These are phyloP conservation scores for Lypha dubia DNA, from an alignment of 2,888 invertebrate species.

Conservation along the genomic window DNA sequence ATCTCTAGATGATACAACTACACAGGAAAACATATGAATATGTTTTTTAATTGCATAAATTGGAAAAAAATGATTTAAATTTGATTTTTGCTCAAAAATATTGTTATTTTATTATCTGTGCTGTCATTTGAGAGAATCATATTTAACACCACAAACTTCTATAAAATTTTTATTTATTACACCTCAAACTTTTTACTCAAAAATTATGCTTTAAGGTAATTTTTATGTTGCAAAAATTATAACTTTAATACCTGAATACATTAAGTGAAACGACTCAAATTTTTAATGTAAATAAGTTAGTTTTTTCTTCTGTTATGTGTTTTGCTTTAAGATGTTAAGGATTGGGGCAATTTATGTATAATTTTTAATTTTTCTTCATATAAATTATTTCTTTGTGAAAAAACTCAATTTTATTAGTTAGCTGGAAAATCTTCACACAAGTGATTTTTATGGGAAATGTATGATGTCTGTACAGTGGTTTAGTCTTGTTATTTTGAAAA, in stretches of 20 bases:
- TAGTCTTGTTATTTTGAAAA: too few species aligned
- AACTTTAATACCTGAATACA: neutral
- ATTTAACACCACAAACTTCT: neutral
- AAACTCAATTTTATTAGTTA: too few species aligned
- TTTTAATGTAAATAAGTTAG: neutral
- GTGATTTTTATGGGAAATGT: too few species aligned
- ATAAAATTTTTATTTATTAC: neutral
- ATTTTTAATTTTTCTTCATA: neutral
- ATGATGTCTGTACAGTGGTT: too few species aligned
- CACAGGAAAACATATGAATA: neutral
- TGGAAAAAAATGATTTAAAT: neutral
- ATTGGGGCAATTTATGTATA: neutral
- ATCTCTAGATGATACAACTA: neutral
- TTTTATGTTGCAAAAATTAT: neutral
- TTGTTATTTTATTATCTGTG: neutral
- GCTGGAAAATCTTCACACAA: too few species aligned
- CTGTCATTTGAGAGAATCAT: neutral
- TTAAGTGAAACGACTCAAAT: too few species aligned
- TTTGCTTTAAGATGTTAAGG: too few species aligned
- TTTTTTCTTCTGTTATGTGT: too few species aligned
- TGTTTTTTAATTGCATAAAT: neutral
- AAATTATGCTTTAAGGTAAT: neutral
- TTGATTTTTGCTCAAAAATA: neutral
- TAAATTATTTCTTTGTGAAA: slow-evolving; percentile 1
- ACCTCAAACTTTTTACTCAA: neutral